Evolutionary conservation across 1,140 invertebrate genomes (phyloP), one percentile per base, ranked within the genome.

Genomic region (Scaptomyza graminum): DNA sequence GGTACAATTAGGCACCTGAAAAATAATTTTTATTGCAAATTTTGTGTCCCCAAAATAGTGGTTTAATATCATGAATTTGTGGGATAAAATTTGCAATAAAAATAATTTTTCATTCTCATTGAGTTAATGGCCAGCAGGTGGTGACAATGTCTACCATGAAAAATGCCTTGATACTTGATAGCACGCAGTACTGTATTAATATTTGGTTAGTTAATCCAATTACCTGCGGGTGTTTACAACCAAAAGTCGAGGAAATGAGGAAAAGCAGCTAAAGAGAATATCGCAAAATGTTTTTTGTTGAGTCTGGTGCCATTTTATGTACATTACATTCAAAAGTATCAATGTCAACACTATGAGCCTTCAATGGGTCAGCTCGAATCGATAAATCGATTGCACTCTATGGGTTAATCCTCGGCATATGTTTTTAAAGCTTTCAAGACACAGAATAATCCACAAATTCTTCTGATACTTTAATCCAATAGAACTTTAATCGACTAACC

Each of bases 191-290:
- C 50, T 51, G 39, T 66, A 68, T 49, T 11, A 68, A 68, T 18
- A 61, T 69, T 74, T 74, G 50, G 71, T 46, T 69, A 70, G 72
- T 47, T 88, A 88, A 88, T 88, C 83, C 79, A 88, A 88, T 88
- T 88, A 87, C 28, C 57, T 39, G 15, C 22, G 16, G 31, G 15
- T 31, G 22, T 13, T 76, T 68, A 49, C 52, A 76, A 63, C 65
- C 31, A 87, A 87, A 87, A 79, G 83, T 87, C 83, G 75, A 43
- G 61, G 60, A 60, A 79, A 54, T 55, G 28, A 31, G 60, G 16
- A 71, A 70, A 71, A 31, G 18, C 54, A 57, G 52, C 3, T 34
- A 44, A 4, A 22, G 31, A 18, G 15, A 63, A 69, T 67, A 65
- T 28, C 25, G 55, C 55, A 43, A 70, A 73, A 73, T 61, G 67